Conservation (phyloP, 2,797 vertebrate species). For the Crocodylus rhombifer region DNA sequence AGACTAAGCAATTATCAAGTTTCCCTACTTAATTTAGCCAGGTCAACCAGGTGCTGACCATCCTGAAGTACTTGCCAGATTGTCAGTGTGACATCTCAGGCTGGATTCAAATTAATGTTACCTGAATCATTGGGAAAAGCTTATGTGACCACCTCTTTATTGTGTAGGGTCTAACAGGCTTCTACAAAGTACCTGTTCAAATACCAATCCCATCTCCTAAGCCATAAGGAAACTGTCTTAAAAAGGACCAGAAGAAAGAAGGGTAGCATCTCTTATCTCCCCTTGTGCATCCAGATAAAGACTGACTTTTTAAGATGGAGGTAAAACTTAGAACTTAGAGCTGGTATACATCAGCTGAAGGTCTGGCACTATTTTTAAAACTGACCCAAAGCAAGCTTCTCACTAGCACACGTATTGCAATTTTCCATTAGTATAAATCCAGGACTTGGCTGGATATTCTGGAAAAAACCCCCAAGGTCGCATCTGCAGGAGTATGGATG, state of each 20-base stretch:
- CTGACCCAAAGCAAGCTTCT: conserved; percentile 13
- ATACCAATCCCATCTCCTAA: background rate
- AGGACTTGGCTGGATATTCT: conserved; percentile 1
- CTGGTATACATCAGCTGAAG: background rate
- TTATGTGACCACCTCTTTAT: fast-evolving
- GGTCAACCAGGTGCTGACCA: too few relatives aligned
- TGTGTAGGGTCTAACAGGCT: background rate
- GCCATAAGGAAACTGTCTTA: background rate
- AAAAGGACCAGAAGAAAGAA: background rate
- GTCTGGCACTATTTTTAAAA: background rate
- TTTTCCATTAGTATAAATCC: conserved; percentile 31
- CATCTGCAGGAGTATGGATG: too few relatives aligned
- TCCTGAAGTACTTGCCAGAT: background rate
- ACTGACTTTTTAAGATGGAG: background rate
- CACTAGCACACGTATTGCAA: background rate
- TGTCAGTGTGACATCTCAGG: background rate
- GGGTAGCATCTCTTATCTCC: background rate
- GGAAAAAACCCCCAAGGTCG: background rate
- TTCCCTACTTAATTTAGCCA: background rate
- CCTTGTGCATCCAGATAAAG: background rate
- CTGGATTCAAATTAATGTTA: background rate
- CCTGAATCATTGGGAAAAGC: background rate
- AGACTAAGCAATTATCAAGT: fast-evolving
- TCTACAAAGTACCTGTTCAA: background rate
- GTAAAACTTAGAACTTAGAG: background rate